Base-by-base conservation (phyloP, 2,797 vertebrate species). In the Danionella dracula region DNA sequence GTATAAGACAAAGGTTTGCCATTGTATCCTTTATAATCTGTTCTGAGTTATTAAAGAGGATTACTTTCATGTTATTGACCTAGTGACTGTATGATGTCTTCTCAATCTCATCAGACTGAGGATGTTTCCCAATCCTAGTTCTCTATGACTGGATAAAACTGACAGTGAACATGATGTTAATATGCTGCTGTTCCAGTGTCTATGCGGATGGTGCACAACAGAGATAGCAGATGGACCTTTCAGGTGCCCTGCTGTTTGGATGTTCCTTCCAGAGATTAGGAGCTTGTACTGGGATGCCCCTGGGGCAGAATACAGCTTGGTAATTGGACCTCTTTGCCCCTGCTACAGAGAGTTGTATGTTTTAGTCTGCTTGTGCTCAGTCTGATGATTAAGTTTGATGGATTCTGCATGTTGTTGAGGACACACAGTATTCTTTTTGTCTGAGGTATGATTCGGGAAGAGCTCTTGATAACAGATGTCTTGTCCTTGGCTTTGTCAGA, bases 201-300 rank as follows among this genome's bases (percentile, higher is more conserved):
- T 46, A 53, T 45, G 23, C 65, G 63, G 61, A 66, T 69, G 72
- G 61, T 54, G 21, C 21, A 48, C n/a, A n/a, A n/a, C n/a, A n/a
- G n/a, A n/a, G n/a, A n/a, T n/a, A n/a, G n/a, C n/a, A n/a, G n/a
- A n/a, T n/a, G n/a, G 42, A 48, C 29, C 41, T 50, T 23, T 55
- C 34, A 69, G 35, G 59, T 67, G 32, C 34, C 65, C 44, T 13
- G 42, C 46, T 57, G 16, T 27, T 38, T 44, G 48, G 19, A 27
- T 37, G 19, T 11, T 29, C 21, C 50, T 34, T 49, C 59, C 51
- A 73, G 50, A 49, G 41, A 55, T 23, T 29, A 59, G 31, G 35
- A 46, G 23, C 8, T 11, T 1, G 4, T 42, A 20, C 34, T 42
- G 29, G 12, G 51, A 31, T 6, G 12, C 5, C 7, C 21, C 31